These are phyloP conservation scores for Halictus quadricinctus DNA, from an alignment of 2,888 invertebrate species.

Conservation along the genomic window DNA sequence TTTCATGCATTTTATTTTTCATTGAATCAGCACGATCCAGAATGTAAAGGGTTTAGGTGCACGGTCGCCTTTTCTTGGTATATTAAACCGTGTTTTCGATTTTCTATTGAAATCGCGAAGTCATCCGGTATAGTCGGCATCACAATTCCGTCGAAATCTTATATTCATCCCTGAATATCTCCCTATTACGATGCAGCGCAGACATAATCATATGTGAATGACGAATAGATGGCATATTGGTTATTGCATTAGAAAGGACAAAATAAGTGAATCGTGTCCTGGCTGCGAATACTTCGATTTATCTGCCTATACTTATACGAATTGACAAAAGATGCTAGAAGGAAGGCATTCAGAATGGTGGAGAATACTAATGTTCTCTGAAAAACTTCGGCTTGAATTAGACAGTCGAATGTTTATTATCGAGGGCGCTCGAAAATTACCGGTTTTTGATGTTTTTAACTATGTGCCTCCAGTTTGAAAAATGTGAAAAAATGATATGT, in stretches of 20 bases:
- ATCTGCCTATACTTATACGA: too few relatives aligned
- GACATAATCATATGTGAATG: constrained; percentile 23
- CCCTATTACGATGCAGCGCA: not conserved
- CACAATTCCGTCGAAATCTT: constrained; percentile 45
- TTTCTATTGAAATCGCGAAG: not conserved
- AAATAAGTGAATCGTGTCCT: constrained; percentile 5
- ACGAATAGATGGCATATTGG: constrained; percentile 4
- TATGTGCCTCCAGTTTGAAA: too few relatives aligned
- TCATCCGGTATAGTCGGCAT: constrained; percentile 29
- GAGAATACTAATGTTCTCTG: not conserved
- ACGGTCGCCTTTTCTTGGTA: constrained; percentile 42
- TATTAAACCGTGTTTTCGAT: constrained; percentile 49
- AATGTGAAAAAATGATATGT: too few relatives aligned
- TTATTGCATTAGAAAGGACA: constrained; percentile 14
- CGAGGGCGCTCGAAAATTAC: too few relatives aligned
- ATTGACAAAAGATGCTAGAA: not conserved
- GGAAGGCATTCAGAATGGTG: not conserved
- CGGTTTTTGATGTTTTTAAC: too few relatives aligned
- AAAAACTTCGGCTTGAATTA: not conserved
- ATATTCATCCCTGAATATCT: constrained; percentile 24
- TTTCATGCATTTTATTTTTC: constrained; percentile 40
- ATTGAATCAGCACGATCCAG: constrained; percentile 13
- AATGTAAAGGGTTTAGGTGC: constrained; percentile 27
- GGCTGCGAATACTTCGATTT: not conserved
- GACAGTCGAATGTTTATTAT: not conserved